Evolutionary conservation across 2,797 vertebrate genomes (phyloP).

Genomic region (Anguilla megastoma): DNA sequence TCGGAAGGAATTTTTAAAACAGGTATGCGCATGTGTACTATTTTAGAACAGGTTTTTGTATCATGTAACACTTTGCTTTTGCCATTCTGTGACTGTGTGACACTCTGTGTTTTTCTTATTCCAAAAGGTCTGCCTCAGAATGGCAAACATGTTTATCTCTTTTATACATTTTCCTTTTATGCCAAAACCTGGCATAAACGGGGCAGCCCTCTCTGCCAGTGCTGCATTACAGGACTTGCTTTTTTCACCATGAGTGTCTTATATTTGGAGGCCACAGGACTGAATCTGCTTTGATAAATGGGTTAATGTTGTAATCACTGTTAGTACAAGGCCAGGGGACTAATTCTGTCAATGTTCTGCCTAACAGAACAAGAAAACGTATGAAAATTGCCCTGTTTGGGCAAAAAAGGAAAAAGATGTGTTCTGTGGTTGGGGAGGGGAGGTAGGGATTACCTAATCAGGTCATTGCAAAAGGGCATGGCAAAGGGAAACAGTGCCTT

Average conservation of each 20-base stretch:
- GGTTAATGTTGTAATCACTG: constrained; percentile 6
- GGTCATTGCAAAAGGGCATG: background rate
- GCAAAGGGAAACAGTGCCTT: constrained; percentile 5
- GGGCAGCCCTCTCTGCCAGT: background rate
- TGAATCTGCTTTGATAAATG: constrained; percentile 24
- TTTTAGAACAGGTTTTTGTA: background rate
- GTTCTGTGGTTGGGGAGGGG: background rate
- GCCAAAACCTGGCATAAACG: constrained; percentile 6
- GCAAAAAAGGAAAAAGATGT: background rate
- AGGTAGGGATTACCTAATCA: background rate
- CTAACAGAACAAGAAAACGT: background rate
- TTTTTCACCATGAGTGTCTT: background rate
- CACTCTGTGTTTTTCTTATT: background rate
- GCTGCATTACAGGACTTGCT: background rate
- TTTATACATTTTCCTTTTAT: constrained; percentile 21
- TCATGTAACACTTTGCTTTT: background rate
- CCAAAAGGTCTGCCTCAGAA: background rate
- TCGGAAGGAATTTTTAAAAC: background rate
- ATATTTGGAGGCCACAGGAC: constrained; percentile 4
- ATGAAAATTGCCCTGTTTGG: background rate
- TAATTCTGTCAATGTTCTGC: background rate
- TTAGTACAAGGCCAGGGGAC: background rate
- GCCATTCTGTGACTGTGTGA: background rate
- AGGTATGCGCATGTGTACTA: background rate
- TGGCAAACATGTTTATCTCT: background rate